Base-by-base conservation (phyloP, 2,113 vertebrate genomes). In the Phocoena phocoena region DNA sequence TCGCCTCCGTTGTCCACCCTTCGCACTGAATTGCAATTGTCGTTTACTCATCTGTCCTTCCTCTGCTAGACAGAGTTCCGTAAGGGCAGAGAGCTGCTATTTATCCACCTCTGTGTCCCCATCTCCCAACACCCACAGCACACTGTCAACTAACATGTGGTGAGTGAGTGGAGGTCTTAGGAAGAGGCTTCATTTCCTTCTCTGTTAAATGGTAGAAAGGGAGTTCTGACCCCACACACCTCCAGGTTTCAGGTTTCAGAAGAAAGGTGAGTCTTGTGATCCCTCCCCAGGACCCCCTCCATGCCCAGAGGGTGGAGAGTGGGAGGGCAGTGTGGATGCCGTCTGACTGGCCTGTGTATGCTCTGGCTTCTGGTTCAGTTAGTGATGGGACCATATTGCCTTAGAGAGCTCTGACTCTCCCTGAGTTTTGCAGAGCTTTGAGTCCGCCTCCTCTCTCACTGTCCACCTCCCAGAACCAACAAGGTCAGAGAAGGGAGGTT, bases 141-240 rank as follows among this genome's bases (percentile, higher is more conserved):
- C 23, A 17, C 6, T 18, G 71, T 81, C 95, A 79, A 15, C 79
- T 13, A 28, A 2, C 91, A 38, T 6, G 6, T 33, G 96, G 9
- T 23, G 31, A 36, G 31, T 55, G 71, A 31, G 83, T 41, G 26
- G 8, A 12, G 60, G 65, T 53, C 81, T 80, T 33, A 62, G 23
- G 73, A 93, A 89, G 41, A 65, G 26, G 67, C 67, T 97, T 81
- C 80, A 83, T 73, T 96, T 96, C 96, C 90, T 94, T 47, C 23
- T 92, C 33, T 62, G 41, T 86, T 33, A 67, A 23, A 12, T 14
- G 26, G 15, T 8, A 53, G 31, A 17, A 60, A 47, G 10, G 28
- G 80, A 68, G 67, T 18, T 77, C 63, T 62, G 81, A 53, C 47
- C 36, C 74, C 62, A 38, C 31, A 58, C n/a, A 8, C 53, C 14